These are phyloP conservation scores for Notodonta dromedarius DNA, from an alignment of 2,888 invertebrate species.

Conservation along the genomic window DNA sequence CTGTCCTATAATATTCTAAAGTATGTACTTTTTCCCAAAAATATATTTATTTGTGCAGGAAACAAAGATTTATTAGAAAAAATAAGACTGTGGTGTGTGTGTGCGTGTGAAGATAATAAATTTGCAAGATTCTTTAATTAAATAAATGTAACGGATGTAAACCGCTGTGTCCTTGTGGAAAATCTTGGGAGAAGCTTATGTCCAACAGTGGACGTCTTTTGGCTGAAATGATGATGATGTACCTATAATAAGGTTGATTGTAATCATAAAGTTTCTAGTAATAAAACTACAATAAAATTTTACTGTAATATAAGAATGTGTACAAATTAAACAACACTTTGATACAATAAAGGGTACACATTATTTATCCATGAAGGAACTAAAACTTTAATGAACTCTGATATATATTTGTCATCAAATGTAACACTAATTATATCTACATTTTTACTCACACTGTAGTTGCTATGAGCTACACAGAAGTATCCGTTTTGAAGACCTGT, in stretches of 20 bases:
- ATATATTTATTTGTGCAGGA: too few species aligned
- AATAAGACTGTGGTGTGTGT: too few species aligned
- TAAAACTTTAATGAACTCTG: neutral
- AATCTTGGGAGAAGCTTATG: neutral
- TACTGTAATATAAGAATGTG: neutral
- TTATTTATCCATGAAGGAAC: slow-evolving; percentile 5
- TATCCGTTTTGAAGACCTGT: slow-evolving; percentile 19
- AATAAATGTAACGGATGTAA: slow-evolving; percentile 11
- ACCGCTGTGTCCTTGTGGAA: too few species aligned
- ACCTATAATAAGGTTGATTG: too few species aligned
- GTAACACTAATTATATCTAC: slow-evolving; percentile 8
- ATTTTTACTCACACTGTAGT: slow-evolving; percentile 12
- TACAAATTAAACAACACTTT: slow-evolving; percentile 6
- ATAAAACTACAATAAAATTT: neutral
- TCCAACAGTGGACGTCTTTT: neutral
- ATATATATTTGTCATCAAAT: slow-evolving; percentile 1
- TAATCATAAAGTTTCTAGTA: neutral
- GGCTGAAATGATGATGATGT: neutral
- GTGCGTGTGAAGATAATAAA: too few species aligned
- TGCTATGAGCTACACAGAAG: slow-evolving; percentile 30
- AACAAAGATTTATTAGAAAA: too few species aligned
- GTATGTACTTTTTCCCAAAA: too few species aligned
- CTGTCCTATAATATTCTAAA: too few species aligned
- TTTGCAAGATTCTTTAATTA: slow-evolving; percentile 33
- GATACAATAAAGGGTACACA: slow-evolving; percentile 8